A percentile compares a stretch with the other conserved stretches of the same genome.
These are phyloP conservation scores for Muntiacus reevesi DNA, from an alignment of 2,113 vertebrate genomes.

Conservation along the genomic window DNA sequence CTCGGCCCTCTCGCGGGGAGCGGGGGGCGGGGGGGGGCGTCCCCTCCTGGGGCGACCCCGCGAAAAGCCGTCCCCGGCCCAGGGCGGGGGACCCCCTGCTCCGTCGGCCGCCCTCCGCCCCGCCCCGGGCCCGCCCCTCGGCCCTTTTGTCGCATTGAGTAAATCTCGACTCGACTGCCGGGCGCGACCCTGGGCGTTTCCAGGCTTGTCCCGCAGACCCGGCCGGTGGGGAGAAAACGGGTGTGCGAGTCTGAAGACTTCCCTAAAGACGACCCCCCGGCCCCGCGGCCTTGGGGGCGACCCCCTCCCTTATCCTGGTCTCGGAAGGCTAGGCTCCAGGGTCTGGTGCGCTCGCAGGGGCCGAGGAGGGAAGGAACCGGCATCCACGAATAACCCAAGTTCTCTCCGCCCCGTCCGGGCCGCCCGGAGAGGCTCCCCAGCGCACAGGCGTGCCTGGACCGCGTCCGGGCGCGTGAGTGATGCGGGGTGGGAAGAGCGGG, in stretches of 20 bases:
- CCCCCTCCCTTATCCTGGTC: background rate
- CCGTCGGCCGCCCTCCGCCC: background rate
- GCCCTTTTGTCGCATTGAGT: background rate
- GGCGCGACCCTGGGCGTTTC: background rate
- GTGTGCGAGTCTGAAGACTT: background rate
- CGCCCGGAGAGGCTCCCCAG: background rate
- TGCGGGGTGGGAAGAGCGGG: background rate
- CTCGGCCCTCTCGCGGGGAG: background rate
- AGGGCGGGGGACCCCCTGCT: background rate
- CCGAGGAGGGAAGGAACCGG: background rate
- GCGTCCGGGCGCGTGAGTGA: conserved; percentile 31
- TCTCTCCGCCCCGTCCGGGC: background rate
- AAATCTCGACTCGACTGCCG: background rate
- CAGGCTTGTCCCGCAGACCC: background rate
- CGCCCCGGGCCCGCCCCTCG: background rate
- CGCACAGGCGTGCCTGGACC: background rate
- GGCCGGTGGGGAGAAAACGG: background rate
- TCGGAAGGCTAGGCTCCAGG: too few relatives aligned
- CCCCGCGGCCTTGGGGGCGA: background rate
- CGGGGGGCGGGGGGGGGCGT: background rate
- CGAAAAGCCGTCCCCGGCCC: background rate
- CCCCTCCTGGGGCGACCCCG: background rate
- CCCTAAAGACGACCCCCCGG: background rate
- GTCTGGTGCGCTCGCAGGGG: background rate
- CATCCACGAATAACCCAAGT: background rate